These are phyloP conservation scores for Noctua janthe DNA, from an alignment of 2,888 invertebrate species.

Conservation along the genomic window DNA sequence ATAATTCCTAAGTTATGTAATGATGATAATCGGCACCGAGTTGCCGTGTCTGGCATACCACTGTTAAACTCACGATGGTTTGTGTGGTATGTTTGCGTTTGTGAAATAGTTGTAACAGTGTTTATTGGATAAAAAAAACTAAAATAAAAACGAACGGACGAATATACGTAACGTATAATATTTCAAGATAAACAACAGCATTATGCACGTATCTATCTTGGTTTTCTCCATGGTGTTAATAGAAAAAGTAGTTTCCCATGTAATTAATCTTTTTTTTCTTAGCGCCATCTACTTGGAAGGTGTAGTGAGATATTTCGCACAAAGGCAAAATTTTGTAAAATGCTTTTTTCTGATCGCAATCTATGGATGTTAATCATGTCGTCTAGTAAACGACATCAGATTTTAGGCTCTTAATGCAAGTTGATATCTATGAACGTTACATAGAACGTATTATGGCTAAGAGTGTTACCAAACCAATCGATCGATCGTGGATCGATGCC, in stretches of 20 bases:
- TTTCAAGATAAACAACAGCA: conserved; percentile 37
- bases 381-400: no score
- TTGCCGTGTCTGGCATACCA: no score
- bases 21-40: no score
- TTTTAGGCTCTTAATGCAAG: no score
- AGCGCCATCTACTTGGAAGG: not conserved
- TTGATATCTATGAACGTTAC: not conserved
- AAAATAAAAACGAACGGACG: no score
- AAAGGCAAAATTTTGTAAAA: not conserved
- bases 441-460: not conserved
- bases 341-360: not conserved
- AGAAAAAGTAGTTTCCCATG: conserved; percentile 6
- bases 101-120: no score
- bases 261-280: not conserved
- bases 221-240: conserved; percentile 15
- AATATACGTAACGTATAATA: conserved; percentile 12
- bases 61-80: no score
- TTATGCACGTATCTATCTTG: conserved; percentile 34
- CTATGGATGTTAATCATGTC: not conserved
- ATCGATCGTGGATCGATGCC: no score
- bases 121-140: no score
- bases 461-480: no score
- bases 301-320: not conserved
- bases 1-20: no score
- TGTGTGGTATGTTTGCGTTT: no score